Evolutionary conservation across 2,797 vertebrate species (phyloP).

Genomic region (Gadopsis marmoratus): DNA sequence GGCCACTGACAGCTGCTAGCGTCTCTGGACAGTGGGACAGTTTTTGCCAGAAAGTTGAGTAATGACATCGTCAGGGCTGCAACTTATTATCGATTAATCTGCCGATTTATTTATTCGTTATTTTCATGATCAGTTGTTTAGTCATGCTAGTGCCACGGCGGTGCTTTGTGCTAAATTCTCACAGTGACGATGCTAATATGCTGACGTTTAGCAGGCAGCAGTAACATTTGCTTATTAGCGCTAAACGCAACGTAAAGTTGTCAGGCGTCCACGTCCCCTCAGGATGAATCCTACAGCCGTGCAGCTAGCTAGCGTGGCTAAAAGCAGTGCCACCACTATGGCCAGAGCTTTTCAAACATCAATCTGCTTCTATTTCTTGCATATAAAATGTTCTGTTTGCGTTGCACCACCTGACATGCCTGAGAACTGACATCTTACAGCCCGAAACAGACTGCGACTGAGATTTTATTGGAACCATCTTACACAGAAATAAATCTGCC

Average conservation of each 20-base stretch:
- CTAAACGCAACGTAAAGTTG: not conserved
- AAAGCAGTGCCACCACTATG: too few relatives aligned
- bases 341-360: too few relatives aligned
- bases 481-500: not conserved
- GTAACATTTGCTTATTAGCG: not conserved
- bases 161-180: not conserved
- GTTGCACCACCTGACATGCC: not conserved
- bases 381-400: not conserved
- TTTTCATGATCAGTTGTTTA: too few relatives aligned
- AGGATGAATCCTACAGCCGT: too few relatives aligned
- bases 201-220: not conserved
- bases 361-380: too few relatives aligned
- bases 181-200: not conserved
- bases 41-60: slow-evolving; percentile 45
- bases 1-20: not conserved
- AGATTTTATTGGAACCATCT: too few relatives aligned
- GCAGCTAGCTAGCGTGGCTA: too few relatives aligned
- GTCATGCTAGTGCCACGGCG: not conserved
- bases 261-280: too few relatives aligned
- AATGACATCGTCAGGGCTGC: slow-evolving; percentile 8
- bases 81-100: too few relatives aligned
- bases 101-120: too few relatives aligned
- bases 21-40: slow-evolving; percentile 16
- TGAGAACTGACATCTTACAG: not conserved
- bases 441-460: not conserved